phyloP scores from a whole-genome alignment of 2,113 vertebrate genomes.

The Myotis lucifugus region DNA sequence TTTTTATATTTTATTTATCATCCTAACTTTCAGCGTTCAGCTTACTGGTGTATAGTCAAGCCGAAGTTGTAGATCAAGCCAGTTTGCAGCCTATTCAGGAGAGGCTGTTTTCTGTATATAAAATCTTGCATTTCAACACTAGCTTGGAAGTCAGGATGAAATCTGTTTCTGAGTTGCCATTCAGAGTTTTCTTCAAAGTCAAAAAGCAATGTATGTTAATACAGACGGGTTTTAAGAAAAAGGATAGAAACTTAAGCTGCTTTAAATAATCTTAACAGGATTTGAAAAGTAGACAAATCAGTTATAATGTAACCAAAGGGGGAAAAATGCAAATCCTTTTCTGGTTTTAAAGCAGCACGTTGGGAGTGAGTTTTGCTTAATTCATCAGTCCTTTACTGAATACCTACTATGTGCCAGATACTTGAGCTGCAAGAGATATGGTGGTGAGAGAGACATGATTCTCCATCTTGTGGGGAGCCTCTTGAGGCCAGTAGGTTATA shows the following conservation, averaged over 20 bases:
- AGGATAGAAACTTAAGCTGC: not conserved
- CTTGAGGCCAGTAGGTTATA: not conserved
- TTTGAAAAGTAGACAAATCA: not conserved
- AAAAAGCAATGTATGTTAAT: not conserved
- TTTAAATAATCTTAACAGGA: not conserved
- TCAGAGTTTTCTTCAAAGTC: not conserved
- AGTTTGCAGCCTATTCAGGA: not conserved
- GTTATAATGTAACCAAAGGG: not conserved
- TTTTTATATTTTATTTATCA: slow-evolving; percentile 18
- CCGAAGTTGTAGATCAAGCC: not conserved
- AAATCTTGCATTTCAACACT: not conserved
- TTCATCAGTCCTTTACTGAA: not conserved
- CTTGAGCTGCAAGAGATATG: not conserved
- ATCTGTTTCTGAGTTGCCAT: not conserved
- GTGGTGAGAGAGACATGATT: not conserved
- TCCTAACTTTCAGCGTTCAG: not conserved
- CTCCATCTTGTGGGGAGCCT: not conserved
- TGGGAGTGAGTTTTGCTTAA: not conserved
- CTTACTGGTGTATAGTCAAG: not conserved
- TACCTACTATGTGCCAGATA: not conserved
- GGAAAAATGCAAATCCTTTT: not conserved
- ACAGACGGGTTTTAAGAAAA: not conserved
- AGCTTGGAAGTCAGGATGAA: not conserved
- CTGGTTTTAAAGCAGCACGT: not conserved
- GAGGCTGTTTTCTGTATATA: not conserved